A percentile compares a stretch with the other conserved stretches of the same genome.
phyloP scores from a whole-genome alignment of 2,888 invertebrate species.

The Hirtodrosophila trivittata region DNA sequence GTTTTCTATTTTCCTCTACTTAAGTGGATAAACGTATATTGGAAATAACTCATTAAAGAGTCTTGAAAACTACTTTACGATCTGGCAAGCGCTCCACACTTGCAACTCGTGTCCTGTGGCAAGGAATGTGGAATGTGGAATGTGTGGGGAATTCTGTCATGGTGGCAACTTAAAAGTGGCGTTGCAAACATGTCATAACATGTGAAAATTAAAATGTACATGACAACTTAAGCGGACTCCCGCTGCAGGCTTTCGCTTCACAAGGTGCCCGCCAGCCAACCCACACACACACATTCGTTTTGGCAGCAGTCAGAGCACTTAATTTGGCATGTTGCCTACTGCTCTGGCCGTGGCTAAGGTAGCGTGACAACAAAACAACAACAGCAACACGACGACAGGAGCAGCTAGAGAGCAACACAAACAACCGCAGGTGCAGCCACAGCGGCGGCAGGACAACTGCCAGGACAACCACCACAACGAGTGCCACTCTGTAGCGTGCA shows the following conservation, averaged over 20 bases:
- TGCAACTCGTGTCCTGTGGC: too few relatives aligned
- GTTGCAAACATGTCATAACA: slow-evolving; percentile 69
- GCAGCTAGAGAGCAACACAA: slow-evolving; percentile 28
- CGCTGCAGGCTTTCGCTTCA: slow-evolving; percentile 33
- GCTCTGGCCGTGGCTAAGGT: slow-evolving; percentile 44
- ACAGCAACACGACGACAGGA: slow-evolving; percentile 28
- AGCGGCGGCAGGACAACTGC: slow-evolving; percentile 57
- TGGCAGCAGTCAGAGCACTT: slow-evolving; percentile 58
- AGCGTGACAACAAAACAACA: slow-evolving; percentile 44
- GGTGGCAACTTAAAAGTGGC: slow-evolving; percentile 53
- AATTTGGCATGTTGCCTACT: slow-evolving; percentile 72
- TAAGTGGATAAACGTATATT: too few relatives aligned
- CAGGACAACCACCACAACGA: slow-evolving; percentile 58
- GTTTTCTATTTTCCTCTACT: too few relatives aligned
- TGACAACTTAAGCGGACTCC: slow-evolving; percentile 69
- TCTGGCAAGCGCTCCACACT: too few relatives aligned
- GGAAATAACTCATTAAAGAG: too few relatives aligned
- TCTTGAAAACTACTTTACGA: too few relatives aligned
- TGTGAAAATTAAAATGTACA: slow-evolving; percentile 75
- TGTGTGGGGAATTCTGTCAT: background rate
- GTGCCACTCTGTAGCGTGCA: slow-evolving; percentile 59
- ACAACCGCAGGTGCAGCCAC: slow-evolving; percentile 63
- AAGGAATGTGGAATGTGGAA: background rate
- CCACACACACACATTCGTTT: background rate
- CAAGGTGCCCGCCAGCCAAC: slow-evolving; percentile 14